Evolutionary conservation across 1,140 invertebrate species (phyloP), one percentile per base, ranked within the genome.

Genomic region (Zeugodacus cucurbitae): DNA sequence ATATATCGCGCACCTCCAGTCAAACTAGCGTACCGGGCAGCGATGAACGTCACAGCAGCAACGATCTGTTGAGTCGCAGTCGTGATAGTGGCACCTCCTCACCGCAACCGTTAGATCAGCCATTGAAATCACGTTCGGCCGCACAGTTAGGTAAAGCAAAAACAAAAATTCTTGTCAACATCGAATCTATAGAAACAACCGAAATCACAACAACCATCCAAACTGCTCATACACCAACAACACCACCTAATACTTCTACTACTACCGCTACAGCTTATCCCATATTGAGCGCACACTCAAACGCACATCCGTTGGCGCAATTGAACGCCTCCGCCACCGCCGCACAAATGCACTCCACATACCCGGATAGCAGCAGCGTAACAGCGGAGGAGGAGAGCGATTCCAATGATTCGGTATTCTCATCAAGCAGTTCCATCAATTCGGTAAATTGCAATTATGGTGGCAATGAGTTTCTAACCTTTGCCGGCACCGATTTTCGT

Each of bases 321-420:
- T 34, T 32, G n/a, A 88, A 70, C 64, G 37, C 59, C 17, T 29
- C 7, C 22, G 41, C 59, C 70, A 34, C 37, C 74, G 41, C 74
- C 74, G 74, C 74, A 2, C 74, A 82, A 29, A 29, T 54, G 44
- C 74, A 82, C n/a, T 82, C 41, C 6, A 11, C 74, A 14, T 34
- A 41, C n/a, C 41, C 57, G 70, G 32, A 87, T 70, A 26, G 26
- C 34, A 26, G 26, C 34, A 87, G 58, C 57, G 54, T 32, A n/a
- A 58, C 82, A 11, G 44, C 74, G 10, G 92, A 91, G 87, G 93
- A 93, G 85, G 91, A 92, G 22, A 93, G 91, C 82, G 93, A 93
- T 64, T 93, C 93, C 8, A 93, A 93, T 87, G 93, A 93, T 87
- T 93, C 93, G 59, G 92, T 93, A 44, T 93, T 93, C 89, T 93